Percentiles rank a stretch among this genome's conserved stretches.
Conservation (phyloP, 2,888 invertebrate species). For the Exocentrus adspersus region DNA sequence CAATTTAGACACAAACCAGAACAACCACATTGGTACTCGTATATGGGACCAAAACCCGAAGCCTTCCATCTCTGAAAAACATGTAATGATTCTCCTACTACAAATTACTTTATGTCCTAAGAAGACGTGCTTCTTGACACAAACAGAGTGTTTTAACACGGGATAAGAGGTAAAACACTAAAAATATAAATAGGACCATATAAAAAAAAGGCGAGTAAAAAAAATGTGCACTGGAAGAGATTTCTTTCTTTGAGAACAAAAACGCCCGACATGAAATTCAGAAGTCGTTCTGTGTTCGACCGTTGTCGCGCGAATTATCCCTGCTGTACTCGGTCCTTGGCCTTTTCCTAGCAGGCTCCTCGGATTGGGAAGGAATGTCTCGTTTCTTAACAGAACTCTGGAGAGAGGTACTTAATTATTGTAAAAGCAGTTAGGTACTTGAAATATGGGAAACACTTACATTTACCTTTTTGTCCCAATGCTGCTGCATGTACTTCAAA, state of each 20-base stretch:
- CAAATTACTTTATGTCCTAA: no score
- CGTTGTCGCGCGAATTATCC: constrained; percentile 35
- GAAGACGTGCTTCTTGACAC: no score
- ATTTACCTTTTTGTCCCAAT: constrained; percentile 86
- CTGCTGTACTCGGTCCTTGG: constrained; percentile 54
- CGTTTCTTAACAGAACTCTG: constrained; percentile 58
- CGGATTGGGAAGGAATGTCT: constrained; percentile 55
- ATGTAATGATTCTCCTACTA: background rate
- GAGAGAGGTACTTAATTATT: constrained; percentile 5
- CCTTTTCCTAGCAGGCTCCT: constrained; percentile 59
- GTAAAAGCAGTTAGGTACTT: background rate
- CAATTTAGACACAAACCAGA: no score
- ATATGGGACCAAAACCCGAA: background rate
- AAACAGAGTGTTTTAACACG: no score
- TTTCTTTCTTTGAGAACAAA: background rate
- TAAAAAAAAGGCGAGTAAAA: constrained; percentile 14
- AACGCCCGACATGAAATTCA: constrained; percentile 5
- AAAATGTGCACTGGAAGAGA: constrained; percentile 18
- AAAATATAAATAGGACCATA: constrained; percentile 5
- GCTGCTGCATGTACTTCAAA: constrained; percentile 91
- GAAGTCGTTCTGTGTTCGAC: constrained; percentile 32
- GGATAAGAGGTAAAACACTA: background rate
- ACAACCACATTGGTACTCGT: no score
- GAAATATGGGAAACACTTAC: no score
- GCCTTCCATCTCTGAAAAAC: background rate